Conservation (phyloP, 92 coral and sea anemone species). For the Porites rus region DNA sequence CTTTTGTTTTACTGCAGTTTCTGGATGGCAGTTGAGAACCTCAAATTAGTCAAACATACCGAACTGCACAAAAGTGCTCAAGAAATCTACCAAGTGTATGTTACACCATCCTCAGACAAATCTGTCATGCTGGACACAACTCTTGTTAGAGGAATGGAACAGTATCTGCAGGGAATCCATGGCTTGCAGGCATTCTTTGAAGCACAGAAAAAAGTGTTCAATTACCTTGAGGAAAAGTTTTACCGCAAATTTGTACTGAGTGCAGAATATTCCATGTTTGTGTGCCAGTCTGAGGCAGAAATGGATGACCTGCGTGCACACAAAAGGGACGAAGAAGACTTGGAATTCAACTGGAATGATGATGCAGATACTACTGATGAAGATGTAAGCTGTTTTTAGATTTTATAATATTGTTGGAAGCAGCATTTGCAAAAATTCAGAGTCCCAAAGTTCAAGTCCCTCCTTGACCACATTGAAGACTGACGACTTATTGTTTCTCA, state of each 20-base stretch:
- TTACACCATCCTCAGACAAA: slow-evolving; percentile 93
- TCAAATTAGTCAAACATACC: slow-evolving; percentile 81
- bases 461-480: too few relatives aligned
- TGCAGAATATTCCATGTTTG: slow-evolving; percentile 91
- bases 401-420: not conserved
- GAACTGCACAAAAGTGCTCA: slow-evolving; percentile 90
- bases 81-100: slow-evolving; percentile 92
- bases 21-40: slow-evolving; percentile 98
- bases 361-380: slow-evolving; percentile 80
- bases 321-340: slow-evolving; percentile 76
- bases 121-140: slow-evolving; percentile 94
- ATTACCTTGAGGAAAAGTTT: slow-evolving; percentile 84
- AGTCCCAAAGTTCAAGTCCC: too few relatives aligned
- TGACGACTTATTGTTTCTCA: too few relatives aligned
- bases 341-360: slow-evolving; percentile 86
- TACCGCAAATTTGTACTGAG: slow-evolving; percentile 94
- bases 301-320: slow-evolving; percentile 93
- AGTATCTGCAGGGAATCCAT: slow-evolving; percentile 77
- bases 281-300: slow-evolving; percentile 93
- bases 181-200: slow-evolving; percentile 88
- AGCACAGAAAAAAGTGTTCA: slow-evolving; percentile 87
- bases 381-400: slow-evolving; percentile 60
- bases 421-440: too few relatives aligned
- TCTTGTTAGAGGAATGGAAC: slow-evolving; percentile 90
- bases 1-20: slow-evolving; percentile 62